Evolutionary conservation across 2,888 invertebrate species (phyloP), one percentile per base, ranked within the genome.

Genomic region (Eupithecia subfuscata): DNA sequence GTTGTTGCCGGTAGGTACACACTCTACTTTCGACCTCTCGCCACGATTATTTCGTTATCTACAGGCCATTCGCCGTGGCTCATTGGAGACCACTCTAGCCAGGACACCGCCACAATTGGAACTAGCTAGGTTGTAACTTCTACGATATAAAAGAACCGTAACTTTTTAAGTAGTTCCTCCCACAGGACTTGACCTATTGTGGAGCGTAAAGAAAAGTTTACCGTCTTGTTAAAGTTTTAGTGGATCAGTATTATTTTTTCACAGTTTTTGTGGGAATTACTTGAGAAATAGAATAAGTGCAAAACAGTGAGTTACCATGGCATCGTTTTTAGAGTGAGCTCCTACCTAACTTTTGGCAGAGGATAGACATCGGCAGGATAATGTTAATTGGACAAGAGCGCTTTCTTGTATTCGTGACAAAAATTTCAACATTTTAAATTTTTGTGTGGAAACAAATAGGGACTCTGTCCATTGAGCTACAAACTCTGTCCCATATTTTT

Each of bases 31-130:
- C 12, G 56, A 56, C 60, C 25, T 91, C 89, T 81, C 85, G 87
- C 88, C 85, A 83, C 88, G 87, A 91, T 92, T 91, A 91, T 90
- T 89, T 90, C 89, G 90, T 91, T 92, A 25, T 25, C 60, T 5
- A 90, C 88, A 87, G 88, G 85, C 88, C 88, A 86, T 89, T 87
- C 69, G 48, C 76, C 76, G 56, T 71, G 71, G 75, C 73, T 75
- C 71, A 75, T 81, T 78, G 73, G 75, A 76, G 70, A 76, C 76
- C 75, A 77, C 77, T 77, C 68, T 63, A 67, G 68, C 63, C 70
- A 70, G 72, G 68, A 70, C 72, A 52, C 67, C 68, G 52, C 60
- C 75, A 52, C 72, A 77, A 77, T 74, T 65, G 64, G 48, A 71
- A 60, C 71, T 72, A 63, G 70, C 71, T 72, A 63, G 68, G 34